These are phyloP conservation scores for Coptotermes formosanus DNA, from an alignment of 1,140 invertebrate species.

Conservation along the genomic window DNA sequence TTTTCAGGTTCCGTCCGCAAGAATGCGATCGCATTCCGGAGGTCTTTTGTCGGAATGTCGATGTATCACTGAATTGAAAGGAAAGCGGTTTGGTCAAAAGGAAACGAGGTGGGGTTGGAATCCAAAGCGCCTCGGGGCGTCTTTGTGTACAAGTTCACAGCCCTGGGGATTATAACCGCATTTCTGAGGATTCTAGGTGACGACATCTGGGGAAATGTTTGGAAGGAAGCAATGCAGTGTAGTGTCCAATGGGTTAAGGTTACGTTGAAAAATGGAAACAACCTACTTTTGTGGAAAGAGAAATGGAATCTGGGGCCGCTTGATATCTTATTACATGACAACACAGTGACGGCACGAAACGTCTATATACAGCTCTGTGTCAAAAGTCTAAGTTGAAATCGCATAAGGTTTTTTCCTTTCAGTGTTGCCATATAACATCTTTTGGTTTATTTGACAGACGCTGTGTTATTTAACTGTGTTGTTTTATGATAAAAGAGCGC, in stretches of 20 bases:
- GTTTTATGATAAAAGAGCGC: too few species aligned
- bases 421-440: too few species aligned
- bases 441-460: too few species aligned
- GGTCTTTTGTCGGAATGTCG: neutral
- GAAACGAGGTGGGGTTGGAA: neutral
- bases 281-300: neutral
- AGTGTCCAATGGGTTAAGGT: neutral
- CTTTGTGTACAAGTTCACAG: neutral
- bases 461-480: too few species aligned
- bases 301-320: neutral
- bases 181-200: neutral
- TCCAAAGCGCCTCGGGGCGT: neutral
- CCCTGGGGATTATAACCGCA: neutral
- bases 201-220: neutral
- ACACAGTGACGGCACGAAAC: too few species aligned
- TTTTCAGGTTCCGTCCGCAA: neutral
- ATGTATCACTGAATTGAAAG: slow-evolving; percentile 13
- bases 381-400: too few species aligned
- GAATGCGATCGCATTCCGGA: neutral
- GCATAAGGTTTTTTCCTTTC: too few species aligned
- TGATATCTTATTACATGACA: too few species aligned
- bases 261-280: slow-evolving; percentile 12
- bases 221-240: neutral
- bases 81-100: neutral
- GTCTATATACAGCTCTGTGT: too few species aligned